phyloP scores from a whole-genome alignment of 2,888 invertebrate species.

The Oxycera nigricornis region DNA sequence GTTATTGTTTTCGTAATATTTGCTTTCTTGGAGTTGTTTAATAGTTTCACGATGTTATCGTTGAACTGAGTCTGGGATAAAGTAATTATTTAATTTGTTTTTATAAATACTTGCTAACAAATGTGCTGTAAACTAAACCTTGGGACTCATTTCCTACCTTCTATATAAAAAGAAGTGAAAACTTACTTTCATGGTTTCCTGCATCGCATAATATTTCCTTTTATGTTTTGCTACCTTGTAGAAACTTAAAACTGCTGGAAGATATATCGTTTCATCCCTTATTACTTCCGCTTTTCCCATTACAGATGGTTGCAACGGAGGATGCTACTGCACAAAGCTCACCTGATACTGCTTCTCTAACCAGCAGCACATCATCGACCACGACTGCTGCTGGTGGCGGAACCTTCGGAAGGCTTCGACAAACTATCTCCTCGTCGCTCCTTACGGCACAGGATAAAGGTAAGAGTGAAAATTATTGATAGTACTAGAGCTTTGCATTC shows the following conservation, averaged over 20 bases:
- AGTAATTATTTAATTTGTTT: no score
- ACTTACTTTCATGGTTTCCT: no score
- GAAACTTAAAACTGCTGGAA: not conserved
- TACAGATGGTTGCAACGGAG: conserved; percentile 85
- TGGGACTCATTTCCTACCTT: no score
- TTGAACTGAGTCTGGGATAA: no score
- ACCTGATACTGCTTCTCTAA: conserved; percentile 61
- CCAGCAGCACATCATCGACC: conserved; percentile 6
- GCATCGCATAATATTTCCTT: not conserved
- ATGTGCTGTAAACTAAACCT: no score
- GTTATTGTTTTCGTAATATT: no score
- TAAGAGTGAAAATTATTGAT: conserved; percentile 54
- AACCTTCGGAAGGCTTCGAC: conserved; percentile 83
- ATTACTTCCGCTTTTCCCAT: conserved; percentile 41
- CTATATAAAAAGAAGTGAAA: no score
- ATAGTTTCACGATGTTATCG: no score
- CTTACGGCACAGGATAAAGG: conserved; percentile 87
- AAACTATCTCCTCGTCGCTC: conserved; percentile 80
- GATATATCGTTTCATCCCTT: not conserved
- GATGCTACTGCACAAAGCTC: conserved; percentile 67
- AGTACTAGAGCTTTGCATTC: not conserved
- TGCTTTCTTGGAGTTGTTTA: no score
- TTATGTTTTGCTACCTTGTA: not conserved
- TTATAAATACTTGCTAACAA: no score
- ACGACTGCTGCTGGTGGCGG: conserved; percentile 68